These are phyloP conservation scores for Mobula hypostoma DNA, from an alignment of 2,113 vertebrate genomes.

Conservation along the genomic window DNA sequence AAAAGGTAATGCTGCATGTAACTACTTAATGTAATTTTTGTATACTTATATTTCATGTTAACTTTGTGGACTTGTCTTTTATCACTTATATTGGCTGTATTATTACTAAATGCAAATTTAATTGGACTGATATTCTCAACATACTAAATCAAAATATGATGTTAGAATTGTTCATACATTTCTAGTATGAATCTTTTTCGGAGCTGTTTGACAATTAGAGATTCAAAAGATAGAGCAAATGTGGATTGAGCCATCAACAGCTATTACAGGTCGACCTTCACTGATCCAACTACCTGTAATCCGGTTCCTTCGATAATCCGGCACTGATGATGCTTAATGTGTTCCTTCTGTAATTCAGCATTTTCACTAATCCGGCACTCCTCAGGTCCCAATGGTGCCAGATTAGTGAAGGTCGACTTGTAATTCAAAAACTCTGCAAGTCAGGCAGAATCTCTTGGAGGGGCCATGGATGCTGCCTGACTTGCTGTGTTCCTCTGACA, in stretches of 20 bases:
- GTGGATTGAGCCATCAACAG: neutral
- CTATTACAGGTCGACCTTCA: no score
- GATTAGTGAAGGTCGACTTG: no score
- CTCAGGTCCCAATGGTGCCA: no score
- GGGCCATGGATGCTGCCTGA: no score
- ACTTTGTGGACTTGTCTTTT: neutral
- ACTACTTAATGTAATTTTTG: neutral
- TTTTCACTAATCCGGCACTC: no score
- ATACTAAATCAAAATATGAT: neutral
- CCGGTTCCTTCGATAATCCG: no score
- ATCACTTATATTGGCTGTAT: neutral
- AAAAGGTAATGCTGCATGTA: neutral
- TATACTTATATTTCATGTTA: neutral
- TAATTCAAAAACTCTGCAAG: no score
- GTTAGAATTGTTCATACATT: neutral
- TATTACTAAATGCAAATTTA: neutral
- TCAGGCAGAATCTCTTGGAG: no score
- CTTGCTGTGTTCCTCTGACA: no score
- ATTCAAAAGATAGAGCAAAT: neutral
- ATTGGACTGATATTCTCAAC: neutral
- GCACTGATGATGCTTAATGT: no score
- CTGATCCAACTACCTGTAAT: no score
- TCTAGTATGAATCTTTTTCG: neutral
- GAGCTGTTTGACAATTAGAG: neutral
- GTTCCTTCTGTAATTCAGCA: no score